Evolutionary conservation across 2,113 vertebrate species (phyloP).

Genomic region (Phalacrocorax brasilianus): DNA sequence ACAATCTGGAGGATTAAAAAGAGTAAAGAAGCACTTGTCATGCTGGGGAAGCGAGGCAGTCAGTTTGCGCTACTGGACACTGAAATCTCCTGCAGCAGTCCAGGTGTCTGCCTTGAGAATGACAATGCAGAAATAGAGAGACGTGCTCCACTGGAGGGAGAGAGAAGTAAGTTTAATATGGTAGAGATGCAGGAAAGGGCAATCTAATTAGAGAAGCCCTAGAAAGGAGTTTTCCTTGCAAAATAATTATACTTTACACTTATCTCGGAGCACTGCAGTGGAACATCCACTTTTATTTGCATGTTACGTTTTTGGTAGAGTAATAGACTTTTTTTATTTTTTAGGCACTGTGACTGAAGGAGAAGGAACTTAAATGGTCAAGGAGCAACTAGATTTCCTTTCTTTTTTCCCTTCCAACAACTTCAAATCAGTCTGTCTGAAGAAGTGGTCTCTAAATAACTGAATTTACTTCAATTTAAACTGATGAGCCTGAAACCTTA

Average conservation of each 20-base stretch:
- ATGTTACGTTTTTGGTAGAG: not conserved
- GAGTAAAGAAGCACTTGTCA: not conserved
- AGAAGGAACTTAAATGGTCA: not conserved
- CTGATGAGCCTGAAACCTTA: not conserved
- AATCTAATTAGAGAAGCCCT: not conserved
- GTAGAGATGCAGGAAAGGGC: not conserved
- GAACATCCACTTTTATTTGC: not conserved
- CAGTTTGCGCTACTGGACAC: not conserved
- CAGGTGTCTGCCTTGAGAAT: slow-evolving; percentile 47
- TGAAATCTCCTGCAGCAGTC: not conserved
- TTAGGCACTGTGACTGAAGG: not conserved
- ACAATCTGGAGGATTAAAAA: not conserved
- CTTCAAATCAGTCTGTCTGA: not conserved
- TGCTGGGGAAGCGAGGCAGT: rapidly evolving
- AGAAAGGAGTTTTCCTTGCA: not conserved
- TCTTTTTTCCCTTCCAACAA: not conserved
- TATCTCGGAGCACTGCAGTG: not conserved
- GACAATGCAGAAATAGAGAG: slow-evolving; percentile 55
- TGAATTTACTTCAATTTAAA: not conserved
- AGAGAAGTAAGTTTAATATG: not conserved
- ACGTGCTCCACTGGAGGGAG: not conserved
- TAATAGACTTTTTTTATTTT: not conserved
- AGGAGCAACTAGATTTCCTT: not conserved
- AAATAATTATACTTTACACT: not conserved
- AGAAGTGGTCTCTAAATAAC: not conserved